phyloP scores from a whole-genome alignment of 2,797 vertebrate species.

The Falco rusticolus region DNA sequence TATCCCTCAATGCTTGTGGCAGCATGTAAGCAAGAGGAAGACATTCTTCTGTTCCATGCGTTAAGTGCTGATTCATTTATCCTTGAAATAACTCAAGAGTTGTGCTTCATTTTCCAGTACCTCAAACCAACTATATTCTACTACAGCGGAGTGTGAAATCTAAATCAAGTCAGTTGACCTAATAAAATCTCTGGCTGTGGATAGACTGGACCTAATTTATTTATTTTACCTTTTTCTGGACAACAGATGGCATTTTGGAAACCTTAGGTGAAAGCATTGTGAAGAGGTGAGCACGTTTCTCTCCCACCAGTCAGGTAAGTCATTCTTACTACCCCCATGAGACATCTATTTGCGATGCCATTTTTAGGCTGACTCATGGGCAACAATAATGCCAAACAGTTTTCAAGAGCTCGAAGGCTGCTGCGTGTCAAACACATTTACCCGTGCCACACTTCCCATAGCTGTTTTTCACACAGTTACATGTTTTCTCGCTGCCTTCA shows the following conservation, averaged over 20 bases:
- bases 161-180: not conserved
- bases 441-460: not conserved
- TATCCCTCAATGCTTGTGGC: not conserved
- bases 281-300: not conserved
- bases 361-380: not conserved
- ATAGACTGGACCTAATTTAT: not conserved
- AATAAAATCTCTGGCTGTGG: not conserved
- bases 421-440: not conserved
- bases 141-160: not conserved
- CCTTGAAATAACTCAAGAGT: not conserved
- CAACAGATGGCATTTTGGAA: not conserved
- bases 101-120: not conserved
- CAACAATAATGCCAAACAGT: not conserved
- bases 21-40: not conserved
- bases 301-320: not conserved
- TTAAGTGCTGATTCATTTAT: not conserved
- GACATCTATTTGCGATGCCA: not conserved
- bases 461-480: not conserved
- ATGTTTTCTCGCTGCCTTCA: not conserved
- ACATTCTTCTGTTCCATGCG: not conserved
- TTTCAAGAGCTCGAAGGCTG: not conserved
- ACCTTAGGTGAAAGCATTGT: not conserved
- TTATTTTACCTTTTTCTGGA: not conserved
- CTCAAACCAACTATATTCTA: not conserved
- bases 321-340: not conserved